Conservation (phyloP, 1,140 invertebrate genomes). For the Pseudoatta argentina region DNA sequence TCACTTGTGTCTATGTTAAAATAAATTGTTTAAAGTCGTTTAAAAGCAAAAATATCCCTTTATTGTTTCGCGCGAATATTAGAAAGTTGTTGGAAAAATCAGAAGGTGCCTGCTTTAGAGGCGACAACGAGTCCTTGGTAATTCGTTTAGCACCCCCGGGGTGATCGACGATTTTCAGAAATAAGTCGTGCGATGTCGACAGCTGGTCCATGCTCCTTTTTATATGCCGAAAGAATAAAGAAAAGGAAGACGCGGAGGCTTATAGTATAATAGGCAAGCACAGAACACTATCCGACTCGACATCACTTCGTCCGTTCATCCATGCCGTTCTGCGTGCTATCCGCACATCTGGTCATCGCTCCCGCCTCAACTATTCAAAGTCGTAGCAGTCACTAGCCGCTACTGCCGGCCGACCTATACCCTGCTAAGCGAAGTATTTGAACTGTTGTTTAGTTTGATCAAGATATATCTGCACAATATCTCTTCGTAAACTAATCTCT, state of each 20-base stretch:
- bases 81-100: not conserved
- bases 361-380: constrained; percentile 78
- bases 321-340: constrained; percentile 65
- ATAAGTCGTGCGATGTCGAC: constrained; percentile 52
- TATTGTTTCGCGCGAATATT: not conserved
- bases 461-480: not conserved
- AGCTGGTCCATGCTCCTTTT: constrained; percentile 60
- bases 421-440: constrained; percentile 50
- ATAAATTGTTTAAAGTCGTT: not conserved
- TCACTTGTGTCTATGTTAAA: not conserved
- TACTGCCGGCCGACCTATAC: constrained; percentile 65
- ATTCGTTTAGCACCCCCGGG: not conserved
- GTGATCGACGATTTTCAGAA: constrained; percentile 20
- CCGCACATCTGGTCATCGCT: constrained; percentile 80
- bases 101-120: not conserved
- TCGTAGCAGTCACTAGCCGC: constrained; percentile 65
- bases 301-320: constrained; percentile 63
- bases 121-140: not conserved
- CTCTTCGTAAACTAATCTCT: not conserved
- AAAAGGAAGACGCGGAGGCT: constrained; percentile 30
- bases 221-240: constrained; percentile 47
- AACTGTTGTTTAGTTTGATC: constrained; percentile 32
- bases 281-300: constrained; percentile 68
- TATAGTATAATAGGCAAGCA: constrained; percentile 57
- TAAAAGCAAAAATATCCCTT: not conserved